These are phyloP conservation scores for Maconellicoccus hirsutus DNA, from an alignment of 1,140 invertebrate species.

Conservation along the genomic window DNA sequence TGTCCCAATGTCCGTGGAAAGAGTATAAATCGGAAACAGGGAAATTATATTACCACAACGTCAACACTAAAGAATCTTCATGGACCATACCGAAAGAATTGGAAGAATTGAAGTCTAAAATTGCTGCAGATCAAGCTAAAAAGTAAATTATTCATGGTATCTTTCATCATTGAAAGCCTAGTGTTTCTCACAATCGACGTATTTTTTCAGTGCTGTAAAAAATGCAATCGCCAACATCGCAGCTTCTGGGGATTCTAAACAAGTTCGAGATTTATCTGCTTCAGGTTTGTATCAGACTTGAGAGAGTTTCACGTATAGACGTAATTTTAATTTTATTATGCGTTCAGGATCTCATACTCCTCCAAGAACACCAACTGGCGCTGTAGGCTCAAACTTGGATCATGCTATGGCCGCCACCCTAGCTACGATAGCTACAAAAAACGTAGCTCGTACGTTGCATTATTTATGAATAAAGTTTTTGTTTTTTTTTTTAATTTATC, in stretches of 20 bases:
- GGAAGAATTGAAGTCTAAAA: slow-evolving; percentile 77
- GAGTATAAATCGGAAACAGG: slow-evolving; percentile 94
- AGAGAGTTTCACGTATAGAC: too few species aligned
- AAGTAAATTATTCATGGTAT: slow-evolving; percentile 26
- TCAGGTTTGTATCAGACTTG: too few species aligned
- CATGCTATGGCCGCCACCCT: slow-evolving; percentile 88
- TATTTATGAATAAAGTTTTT: background rate
- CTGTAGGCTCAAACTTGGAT: slow-evolving; percentile 71
- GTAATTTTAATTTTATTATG: background rate
- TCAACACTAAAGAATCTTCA: slow-evolving; percentile 85
- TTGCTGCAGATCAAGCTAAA: slow-evolving; percentile 55
- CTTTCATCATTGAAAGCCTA: too few species aligned
- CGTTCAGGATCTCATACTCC: background rate
- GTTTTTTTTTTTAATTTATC: background rate
- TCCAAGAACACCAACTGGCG: slow-evolving; percentile 25
- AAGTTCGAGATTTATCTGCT: background rate
- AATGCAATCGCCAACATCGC: slow-evolving; percentile 3
- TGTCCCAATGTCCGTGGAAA: slow-evolving; percentile 93
- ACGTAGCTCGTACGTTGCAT: slow-evolving; percentile 19
- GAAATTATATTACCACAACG: slow-evolving; percentile 93
- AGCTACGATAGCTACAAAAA: slow-evolving; percentile 48
- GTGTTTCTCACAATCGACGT: too few species aligned
- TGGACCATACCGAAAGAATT: slow-evolving; percentile 91
- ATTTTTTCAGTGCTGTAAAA: background rate
- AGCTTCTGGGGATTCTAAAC: background rate